Evolutionary conservation across 2,888 invertebrate genomes (phyloP).

Genomic region (Sinelater perroti): DNA sequence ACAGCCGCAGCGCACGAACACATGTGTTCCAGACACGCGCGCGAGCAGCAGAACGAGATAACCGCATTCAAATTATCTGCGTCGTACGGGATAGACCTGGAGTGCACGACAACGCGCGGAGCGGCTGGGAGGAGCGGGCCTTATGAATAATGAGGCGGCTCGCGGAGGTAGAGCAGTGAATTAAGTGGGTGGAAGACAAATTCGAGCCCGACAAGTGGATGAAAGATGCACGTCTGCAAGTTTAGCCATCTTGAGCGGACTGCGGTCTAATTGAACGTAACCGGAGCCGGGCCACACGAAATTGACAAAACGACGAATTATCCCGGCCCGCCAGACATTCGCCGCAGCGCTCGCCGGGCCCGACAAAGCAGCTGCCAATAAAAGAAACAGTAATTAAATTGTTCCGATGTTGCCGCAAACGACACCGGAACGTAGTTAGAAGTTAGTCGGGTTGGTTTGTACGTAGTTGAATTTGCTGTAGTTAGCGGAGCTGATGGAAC

Average conservation of each 20-base stretch:
- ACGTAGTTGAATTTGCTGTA: constrained; percentile 36
- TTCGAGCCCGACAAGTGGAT: constrained; percentile 54
- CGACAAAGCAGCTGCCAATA: constrained; percentile 37
- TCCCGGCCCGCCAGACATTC: constrained; percentile 9
- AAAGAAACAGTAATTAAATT: constrained; percentile 46
- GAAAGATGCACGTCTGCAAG: constrained; percentile 54
- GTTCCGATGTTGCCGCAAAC: constrained; percentile 42
- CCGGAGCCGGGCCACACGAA: constrained; percentile 15
- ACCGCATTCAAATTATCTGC: constrained; percentile 24
- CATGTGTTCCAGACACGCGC: constrained; percentile 24
- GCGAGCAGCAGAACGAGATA: constrained; percentile 21
- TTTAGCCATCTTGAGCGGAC: constrained; percentile 44
- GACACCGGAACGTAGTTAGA: constrained; percentile 40
- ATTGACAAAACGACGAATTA: constrained; percentile 24
- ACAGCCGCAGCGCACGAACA: constrained; percentile 16
- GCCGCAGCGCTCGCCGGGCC: constrained; percentile 14
- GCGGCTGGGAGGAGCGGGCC: constrained; percentile 45
- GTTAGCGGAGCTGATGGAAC: constrained; percentile 36
- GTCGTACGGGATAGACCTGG: constrained; percentile 26
- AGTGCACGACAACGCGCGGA: constrained; percentile 32
- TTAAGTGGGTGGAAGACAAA: constrained; percentile 57
- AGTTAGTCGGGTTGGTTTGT: constrained; percentile 31
- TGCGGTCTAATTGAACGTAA: constrained; percentile 32
- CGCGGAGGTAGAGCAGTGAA: constrained; percentile 49
- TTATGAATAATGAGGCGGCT: constrained; percentile 54